Percentiles rank a stretch among this genome's conserved stretches.
Conservation (phyloP, 2,113 vertebrate species). For the Jacana jacana region DNA sequence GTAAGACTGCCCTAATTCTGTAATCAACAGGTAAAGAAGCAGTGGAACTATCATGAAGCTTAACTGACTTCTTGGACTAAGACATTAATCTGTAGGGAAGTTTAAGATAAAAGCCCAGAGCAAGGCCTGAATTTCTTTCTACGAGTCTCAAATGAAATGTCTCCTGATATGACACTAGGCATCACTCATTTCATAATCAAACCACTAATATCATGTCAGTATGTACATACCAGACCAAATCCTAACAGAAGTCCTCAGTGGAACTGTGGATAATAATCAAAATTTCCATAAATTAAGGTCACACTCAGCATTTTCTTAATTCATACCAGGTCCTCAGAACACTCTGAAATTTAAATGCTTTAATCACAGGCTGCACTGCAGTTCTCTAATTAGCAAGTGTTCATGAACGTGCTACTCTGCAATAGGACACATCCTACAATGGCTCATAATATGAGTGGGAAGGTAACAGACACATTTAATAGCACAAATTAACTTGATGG, state of each 20-base stretch:
- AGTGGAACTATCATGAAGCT: background rate
- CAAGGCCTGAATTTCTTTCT: background rate
- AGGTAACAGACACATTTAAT: constrained; percentile 23
- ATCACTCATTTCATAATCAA: background rate
- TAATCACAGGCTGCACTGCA: background rate
- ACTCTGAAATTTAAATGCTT: background rate
- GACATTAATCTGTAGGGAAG: background rate
- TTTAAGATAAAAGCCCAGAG: background rate
- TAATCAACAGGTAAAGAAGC: background rate
- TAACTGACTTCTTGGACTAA: background rate
- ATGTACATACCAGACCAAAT: background rate
- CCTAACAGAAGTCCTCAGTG: background rate
- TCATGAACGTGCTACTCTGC: background rate
- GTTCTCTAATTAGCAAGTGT: background rate
- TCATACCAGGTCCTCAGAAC: background rate
- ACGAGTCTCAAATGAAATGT: background rate
- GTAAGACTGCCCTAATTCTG: background rate
- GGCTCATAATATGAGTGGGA: background rate
- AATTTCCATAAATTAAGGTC: background rate
- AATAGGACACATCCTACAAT: background rate
- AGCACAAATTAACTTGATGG: constrained; percentile 31
- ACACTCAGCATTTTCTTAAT: background rate
- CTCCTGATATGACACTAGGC: background rate
- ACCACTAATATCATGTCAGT: background rate
- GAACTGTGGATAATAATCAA: background rate